Evolutionary conservation across 2,888 invertebrate species (phyloP).

Genomic region (Spatulosminthurus flaviceps): DNA sequence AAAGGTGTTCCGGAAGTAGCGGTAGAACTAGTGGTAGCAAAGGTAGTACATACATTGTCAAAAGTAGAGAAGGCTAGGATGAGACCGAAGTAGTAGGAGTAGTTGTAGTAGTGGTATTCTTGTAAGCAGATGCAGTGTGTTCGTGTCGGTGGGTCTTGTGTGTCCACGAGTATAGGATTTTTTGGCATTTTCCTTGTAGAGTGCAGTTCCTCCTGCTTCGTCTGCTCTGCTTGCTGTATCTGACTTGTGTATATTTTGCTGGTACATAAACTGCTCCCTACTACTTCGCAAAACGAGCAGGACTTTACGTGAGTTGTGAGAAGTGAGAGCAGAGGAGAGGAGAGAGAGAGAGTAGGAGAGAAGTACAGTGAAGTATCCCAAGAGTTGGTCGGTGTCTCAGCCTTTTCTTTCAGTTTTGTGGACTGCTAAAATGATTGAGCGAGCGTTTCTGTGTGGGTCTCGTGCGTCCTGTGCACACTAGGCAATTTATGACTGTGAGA

Average conservation of each 20-base stretch:
- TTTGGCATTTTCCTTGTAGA: slow-evolving; percentile 1
- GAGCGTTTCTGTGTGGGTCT: slow-evolving; percentile 15
- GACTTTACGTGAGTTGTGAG: not conserved
- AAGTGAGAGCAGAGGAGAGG: not conserved
- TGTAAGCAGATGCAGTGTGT: slow-evolving; percentile 34
- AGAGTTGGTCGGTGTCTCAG: slow-evolving; percentile 23
- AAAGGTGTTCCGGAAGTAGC: slow-evolving; percentile 51
- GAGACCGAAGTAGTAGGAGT: not conserved
- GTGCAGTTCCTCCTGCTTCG: not conserved
- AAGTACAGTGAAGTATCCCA: not conserved
- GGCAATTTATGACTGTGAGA: slow-evolving; percentile 38
- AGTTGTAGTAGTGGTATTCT: not conserved
- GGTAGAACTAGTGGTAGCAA: slow-evolving; percentile 37
- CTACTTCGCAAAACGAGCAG: not conserved
- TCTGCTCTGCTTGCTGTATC: not conserved
- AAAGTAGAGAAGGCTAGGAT: slow-evolving; percentile 10
- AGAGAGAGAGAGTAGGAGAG: not conserved
- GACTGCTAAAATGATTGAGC: not conserved
- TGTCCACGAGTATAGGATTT: slow-evolving; percentile 25
- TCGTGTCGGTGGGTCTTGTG: slow-evolving; percentile 11
- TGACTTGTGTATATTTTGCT: not conserved
- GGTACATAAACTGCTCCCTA: too few species aligned
- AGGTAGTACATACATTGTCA: slow-evolving; percentile 27
- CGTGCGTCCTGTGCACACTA: slow-evolving; percentile 20
- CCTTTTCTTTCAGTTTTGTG: slow-evolving; percentile 19